Base-by-base conservation (phyloP, 1,140 invertebrate species). In the Eriocheir sinensis region DNA sequence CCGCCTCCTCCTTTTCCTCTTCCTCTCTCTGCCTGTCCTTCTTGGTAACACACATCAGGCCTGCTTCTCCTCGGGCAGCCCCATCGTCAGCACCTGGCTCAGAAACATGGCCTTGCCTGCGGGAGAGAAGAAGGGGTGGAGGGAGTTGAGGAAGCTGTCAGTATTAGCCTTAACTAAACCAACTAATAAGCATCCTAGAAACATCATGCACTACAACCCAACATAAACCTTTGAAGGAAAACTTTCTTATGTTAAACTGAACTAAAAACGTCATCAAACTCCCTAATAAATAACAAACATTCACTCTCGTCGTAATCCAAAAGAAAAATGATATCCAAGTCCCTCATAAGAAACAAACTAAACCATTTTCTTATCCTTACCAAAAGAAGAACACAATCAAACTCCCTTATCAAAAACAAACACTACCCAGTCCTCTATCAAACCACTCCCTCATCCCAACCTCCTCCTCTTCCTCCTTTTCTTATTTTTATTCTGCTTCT, bases 31-130 rank as follows among this genome's bases (percentile, higher is more conserved):
- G 6, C 12, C 21, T 72, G 4, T 4, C 12, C 1, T 72, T n/a
- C 21, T n/a, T n/a, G n/a, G n/a, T n/a, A n/a, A n/a, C 86, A 27
- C 36, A 34, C 44, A 30, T 93, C 85, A 93, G 9, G 89, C 85
- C 3, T 93, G 48, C 60, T 93, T 93, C 44, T 93, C 93, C 60
- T 93, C 93, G 9, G 86, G 93, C 44, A 93, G 53, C 9, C 93
- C 85, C 32, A 41, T 88, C n/a, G 53, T 89, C 60, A 93, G 53
- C 85, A 93, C 80, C 27, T 93, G 93, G 48, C 85, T 88, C 27
- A 53, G 48, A 79, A 44, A 89, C 15, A 86, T 72, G 36, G 60
- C 93, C 40, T 89, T 93, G 1, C 89, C 93, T 93, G 93, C 32
- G 44, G 44, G 53, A 34, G 41, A 60, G 38, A 44, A 32, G 38